Conservation (phyloP, 2,888 invertebrate genomes). For the Tryphoninae sp. region DNA sequence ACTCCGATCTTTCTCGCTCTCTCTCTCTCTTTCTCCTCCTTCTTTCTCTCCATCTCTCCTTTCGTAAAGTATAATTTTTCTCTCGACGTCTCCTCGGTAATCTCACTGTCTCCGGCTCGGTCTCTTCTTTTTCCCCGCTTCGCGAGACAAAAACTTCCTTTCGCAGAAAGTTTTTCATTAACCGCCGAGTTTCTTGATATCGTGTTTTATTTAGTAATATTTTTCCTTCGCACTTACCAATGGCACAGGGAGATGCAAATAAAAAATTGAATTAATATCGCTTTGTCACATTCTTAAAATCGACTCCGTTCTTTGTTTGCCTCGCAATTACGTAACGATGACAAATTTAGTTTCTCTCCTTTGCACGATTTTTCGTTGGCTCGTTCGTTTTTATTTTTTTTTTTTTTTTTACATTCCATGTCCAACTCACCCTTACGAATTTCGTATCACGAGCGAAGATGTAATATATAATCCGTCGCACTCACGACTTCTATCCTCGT, state of each 20-base stretch:
- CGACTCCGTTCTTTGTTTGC: background rate
- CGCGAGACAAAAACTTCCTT: constrained; percentile 29
- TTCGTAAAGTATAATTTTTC: constrained; percentile 56
- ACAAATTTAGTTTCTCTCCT: constrained; percentile 12
- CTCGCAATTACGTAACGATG: background rate
- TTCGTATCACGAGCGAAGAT: constrained; percentile 31
- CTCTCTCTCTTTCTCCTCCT: background rate
- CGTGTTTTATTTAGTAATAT: constrained; percentile 43
- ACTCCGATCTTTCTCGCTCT: constrained; percentile 9
- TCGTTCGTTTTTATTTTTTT: background rate
- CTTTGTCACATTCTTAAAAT: background rate
- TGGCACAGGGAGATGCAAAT: background rate
- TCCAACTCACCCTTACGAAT: constrained; percentile 4
- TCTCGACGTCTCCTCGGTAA: constrained; percentile 43
- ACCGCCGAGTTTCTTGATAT: constrained; percentile 43
- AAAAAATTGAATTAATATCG: constrained; percentile 25
- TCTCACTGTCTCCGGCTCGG: constrained; percentile 12
- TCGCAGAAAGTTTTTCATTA: constrained; percentile 50
- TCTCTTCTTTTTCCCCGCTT: constrained; percentile 17
- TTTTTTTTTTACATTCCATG: constrained; percentile 20
- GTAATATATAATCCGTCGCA: constrained; percentile 53
- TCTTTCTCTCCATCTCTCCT: background rate
- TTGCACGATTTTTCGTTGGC: background rate
- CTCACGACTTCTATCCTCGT: constrained; percentile 27
- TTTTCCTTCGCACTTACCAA: background rate